Evolutionary conservation across 92 coral and sea anemone species (phyloP), one percentile per base, ranked within the genome.

Genomic region (Galaxea fascicularis): DNA sequence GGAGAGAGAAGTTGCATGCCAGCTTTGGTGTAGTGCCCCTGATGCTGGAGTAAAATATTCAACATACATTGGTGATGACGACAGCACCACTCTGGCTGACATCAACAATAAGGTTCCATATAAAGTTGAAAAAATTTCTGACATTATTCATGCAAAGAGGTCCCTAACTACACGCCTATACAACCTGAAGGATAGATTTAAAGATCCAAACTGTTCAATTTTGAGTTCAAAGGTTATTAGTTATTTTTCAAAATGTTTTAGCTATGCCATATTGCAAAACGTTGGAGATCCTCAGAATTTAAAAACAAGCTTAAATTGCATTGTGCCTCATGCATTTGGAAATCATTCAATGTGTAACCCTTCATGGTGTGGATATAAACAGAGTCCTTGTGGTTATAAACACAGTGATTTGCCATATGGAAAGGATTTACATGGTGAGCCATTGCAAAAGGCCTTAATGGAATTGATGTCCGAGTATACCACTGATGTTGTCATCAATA

Each of bases 311-410:
- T 25, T 60, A 10, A 64, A 60, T 10, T 54, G 27, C 28, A 82
- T 89, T 45, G 85, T 86, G 11, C 89, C 89, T 1, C 89, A 89
- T 85, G 92, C 91, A 25, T 89, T 92, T 81, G 93, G 89, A 18
- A 75, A 85, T 17, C 93, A 89, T 85, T 27, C 39, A 3, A 46
- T 31, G 0, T 88, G 95, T 39, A 58, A 68, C 35, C 49, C 30
- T 16, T 64, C 53, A 4, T 92, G 95, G 95, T 92, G 94, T 80
- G 65, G 79, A 0, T 58, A 4, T 27, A 58, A 54, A 17, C 11
- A 12, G 17, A 87, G 74, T 53, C 70, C 52, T 1, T 49, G 57
- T 11, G 45, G 12, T 8, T 90, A 74, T 73, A 79, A 52, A 52
- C 87, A 90, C 64, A 78, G 73, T 20, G 76, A 67, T 62, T 82